These are phyloP conservation scores for Drosophila bocki DNA, from an alignment of 1,140 invertebrate genomes.

Conservation along the genomic window DNA sequence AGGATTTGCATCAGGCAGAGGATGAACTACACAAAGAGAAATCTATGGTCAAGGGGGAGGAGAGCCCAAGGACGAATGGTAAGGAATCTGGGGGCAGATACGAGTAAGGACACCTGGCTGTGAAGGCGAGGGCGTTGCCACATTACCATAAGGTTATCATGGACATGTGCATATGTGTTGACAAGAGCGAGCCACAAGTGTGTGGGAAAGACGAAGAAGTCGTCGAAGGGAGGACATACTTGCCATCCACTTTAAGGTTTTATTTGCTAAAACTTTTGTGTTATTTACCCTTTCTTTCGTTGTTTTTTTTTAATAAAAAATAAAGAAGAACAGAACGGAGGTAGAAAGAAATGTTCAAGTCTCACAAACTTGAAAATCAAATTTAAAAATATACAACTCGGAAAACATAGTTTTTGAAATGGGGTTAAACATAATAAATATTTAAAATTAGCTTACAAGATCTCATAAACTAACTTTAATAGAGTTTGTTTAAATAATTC, in stretches of 20 bases:
- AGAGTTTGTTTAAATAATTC: too few species aligned
- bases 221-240: not conserved
- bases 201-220: conserved; percentile 16
- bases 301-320: not conserved
- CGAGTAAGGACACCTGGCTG: conserved; percentile 2
- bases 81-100: not conserved
- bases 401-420: not conserved
- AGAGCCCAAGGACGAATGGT: conserved; percentile 15
- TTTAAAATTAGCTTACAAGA: too few species aligned
- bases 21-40: not conserved
- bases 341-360: not conserved
- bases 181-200: conserved; percentile 42
- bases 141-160: conserved; percentile 24
- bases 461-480: too few species aligned
- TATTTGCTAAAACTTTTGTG: conserved; percentile 1
- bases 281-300: not conserved
- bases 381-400: not conserved
- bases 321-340: not conserved
- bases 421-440: too few species aligned
- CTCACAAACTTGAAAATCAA: not conserved
- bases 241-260: not conserved
- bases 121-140: not conserved
- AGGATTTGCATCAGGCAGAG: conserved; percentile 36
- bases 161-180: conserved; percentile 31
- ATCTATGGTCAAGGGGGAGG: conserved; percentile 15